Evolutionary conservation across 2,888 invertebrate species (phyloP), one percentile per base, ranked within the genome.

Genomic region (Apoderus coryli): DNA sequence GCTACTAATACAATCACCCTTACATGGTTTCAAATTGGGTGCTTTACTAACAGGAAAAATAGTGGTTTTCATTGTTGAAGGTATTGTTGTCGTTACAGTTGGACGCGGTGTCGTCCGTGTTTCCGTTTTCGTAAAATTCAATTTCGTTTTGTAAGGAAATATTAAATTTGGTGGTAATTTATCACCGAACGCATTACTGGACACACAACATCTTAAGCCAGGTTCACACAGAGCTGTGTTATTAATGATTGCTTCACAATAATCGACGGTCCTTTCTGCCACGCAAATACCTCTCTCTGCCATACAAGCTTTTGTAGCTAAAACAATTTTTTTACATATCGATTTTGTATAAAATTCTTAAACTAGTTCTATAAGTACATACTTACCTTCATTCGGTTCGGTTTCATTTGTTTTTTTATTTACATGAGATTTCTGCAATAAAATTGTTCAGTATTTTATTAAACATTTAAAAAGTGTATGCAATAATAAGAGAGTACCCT

Each of bases 221-320:
- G 70, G 57, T 44, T 76, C 74, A 54, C 89, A 88, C 2, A 85
- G 64, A 15, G 70, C 72, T 16, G 69, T 64, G 2, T 75, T 69
- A 28, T 76, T 75, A 28, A 86, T 60, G 43, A 85, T 80, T 0
- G 84, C 85, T 47, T 86, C 84, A 53, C 89, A 89, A 54, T 88
- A 88, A 49, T 77, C 75, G 0, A 84, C 76, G 36, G 88, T 74
- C 13, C 76, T 64, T 29, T 80, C 75, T 12, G 79, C 76, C 32
- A 88, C 82, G 50, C 89, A 89, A 4, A 85, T 77, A 3, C 88
- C 86, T 0, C 41, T 40, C 25, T 43, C 36, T 24, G 36, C 37
- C n/a, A 76, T 74, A 46, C 88, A 88, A 49, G 50, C 47, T 39
- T 52, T 70, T 14, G 33, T 41, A 35, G 38, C 29, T 33, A 28